Evolutionary conservation across 2,113 vertebrate species (phyloP), one percentile per base, ranked within the genome.

Genomic region (Menidia beryllina): DNA sequence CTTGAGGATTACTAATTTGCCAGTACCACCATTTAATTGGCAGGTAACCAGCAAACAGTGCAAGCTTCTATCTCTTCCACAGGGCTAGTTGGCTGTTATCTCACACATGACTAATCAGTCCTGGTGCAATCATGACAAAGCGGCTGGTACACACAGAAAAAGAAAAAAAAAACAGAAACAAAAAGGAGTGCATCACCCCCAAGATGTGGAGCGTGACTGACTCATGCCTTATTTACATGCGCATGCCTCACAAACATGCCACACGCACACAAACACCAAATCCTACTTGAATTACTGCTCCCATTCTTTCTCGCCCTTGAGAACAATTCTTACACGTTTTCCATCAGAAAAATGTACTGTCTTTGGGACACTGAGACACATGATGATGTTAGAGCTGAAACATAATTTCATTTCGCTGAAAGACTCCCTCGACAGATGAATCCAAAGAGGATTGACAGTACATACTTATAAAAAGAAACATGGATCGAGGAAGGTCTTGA

Each of bases 361-460:
- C 77, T 48, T 61, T 55, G 59, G 79, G 77, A 88, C 82, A 77
- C 55, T 47, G 72, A 34, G 70, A 53, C 48, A 57, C 72, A 60
- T 75, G 72, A 82, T 81, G 82, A 79, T 79, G 77, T 82, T 56
- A 38, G 75, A 80, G 79, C 68, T 17, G 57, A 69, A 72, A 85
- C 85, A 79, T 87, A 67, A 89, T 90, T 91, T 86, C 69, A 88
- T 84, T 89, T 91, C 65, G 71, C 61, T 71, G 68, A 72, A 83
- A 72, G 84, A 82, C 77, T 86, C 81, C 79, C 77, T 38, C 79
- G 86, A 86, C 85, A 72, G 63, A 51, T 48, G 72, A 69, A 72
- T 83, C 79, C 79, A 70, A 83, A 72, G 69, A 84, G 86, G 84
- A 90, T 77, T 83, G 80, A 85, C 84, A 85, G 83, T 57, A 81